Percentiles rank a stretch among this genome's conserved stretches.
Conservation (phyloP, 1,140 invertebrate species). For the Cataglyphis hispanica region DNA sequence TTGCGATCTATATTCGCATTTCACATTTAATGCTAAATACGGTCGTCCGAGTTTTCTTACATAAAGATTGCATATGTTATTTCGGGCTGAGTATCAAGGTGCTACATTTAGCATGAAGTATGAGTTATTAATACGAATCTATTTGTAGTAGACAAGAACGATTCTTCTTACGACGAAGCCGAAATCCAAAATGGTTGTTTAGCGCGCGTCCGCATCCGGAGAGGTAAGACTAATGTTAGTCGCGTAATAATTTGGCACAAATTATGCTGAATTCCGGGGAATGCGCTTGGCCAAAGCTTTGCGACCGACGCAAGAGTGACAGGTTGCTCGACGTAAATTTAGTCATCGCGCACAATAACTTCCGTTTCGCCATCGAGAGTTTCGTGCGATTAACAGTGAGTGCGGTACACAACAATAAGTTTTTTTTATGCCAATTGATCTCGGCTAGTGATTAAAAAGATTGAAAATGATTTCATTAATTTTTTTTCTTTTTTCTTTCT, state of each 20-base stretch:
- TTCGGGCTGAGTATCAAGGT: not conserved
- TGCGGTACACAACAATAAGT: not conserved
- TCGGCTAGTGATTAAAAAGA: not conserved
- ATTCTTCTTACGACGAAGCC: constrained; percentile 39
- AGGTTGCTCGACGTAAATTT: constrained; percentile 17
- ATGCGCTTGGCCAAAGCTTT: constrained; percentile 8
- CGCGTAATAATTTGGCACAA: constrained; percentile 37
- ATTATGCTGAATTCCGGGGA: constrained; percentile 7
- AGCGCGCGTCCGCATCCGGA: constrained; percentile 10
- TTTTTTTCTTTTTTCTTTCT: not conserved
- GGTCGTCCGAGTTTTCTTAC: not conserved
- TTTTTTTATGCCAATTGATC: not conserved
- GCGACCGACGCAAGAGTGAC: constrained; percentile 17
- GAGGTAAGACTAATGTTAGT: constrained; percentile 45
- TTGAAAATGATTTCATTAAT: not conserved
- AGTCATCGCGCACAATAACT: not conserved
- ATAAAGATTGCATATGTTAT: constrained; percentile 32
- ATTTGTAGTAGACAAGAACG: constrained; percentile 27
- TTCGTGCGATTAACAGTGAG: not conserved
- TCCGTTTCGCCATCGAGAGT: constrained; percentile 10
- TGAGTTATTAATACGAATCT: constrained; percentile 46
- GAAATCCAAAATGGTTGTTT: constrained; percentile 30
- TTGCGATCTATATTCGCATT: not conserved
- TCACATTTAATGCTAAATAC: constrained; percentile 11
- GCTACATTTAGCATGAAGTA: constrained; percentile 19